Evolutionary conservation across 2,113 vertebrate species (phyloP).

Genomic region (Cepphus grylle): DNA sequence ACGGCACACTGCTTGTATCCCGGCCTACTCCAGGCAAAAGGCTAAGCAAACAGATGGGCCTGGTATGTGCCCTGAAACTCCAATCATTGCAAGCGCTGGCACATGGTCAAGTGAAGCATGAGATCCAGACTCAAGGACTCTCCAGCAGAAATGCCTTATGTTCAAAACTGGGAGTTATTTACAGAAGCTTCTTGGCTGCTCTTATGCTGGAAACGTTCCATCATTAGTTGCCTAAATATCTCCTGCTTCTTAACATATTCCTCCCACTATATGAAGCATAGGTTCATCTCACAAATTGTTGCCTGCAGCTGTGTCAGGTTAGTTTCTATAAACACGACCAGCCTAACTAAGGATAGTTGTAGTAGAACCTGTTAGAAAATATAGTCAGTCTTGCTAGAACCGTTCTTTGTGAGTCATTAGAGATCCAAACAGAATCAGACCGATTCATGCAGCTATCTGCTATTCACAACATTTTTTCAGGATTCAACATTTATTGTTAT

Average conservation of each 20-base stretch:
- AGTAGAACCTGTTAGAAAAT: not conserved
- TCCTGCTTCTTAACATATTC: conserved; percentile 36
- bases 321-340: conserved; percentile 1
- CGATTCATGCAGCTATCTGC: not conserved
- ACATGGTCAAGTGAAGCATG: conserved; percentile 42
- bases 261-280: not conserved
- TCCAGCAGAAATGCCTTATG: conserved; percentile 54
- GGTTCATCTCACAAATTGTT: not conserved
- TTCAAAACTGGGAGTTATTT: conserved; percentile 58
- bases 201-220: conserved; percentile 49
- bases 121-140: conserved; percentile 56
- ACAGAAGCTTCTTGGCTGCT: conserved; percentile 64
- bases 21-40: conserved; percentile 58
- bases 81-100: conserved; percentile 35
- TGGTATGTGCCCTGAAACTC: conserved; percentile 39
- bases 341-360: not conserved
- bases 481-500: not conserved
- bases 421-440: not conserved
- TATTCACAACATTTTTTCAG: not conserved
- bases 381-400: not conserved
- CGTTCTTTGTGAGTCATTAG: not conserved
- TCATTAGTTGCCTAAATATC: conserved; percentile 51
- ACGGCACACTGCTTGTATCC: not conserved
- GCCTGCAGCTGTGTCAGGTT: conserved; percentile 39
- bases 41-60: conserved; percentile 62